phyloP scores from a whole-genome alignment of 2,888 invertebrate species.

The Carpatolechia fugitivella region DNA sequence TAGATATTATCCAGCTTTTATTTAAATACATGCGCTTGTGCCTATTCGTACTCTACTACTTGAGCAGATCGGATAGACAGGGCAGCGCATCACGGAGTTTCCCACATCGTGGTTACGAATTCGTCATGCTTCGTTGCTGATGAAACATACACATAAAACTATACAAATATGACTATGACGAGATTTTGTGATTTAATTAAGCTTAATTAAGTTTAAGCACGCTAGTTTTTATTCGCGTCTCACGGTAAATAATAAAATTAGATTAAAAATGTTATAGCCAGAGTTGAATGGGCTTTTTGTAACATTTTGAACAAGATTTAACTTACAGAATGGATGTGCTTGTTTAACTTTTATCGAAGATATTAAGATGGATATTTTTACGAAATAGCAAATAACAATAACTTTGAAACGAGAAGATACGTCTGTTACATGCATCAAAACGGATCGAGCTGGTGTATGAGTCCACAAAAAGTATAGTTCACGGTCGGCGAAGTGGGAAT shows the following conservation, averaged over 20 bases:
- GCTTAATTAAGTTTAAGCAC: slow-evolving; percentile 61
- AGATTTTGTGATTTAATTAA: slow-evolving; percentile 60
- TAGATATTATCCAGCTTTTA: too few species aligned
- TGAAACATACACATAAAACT: slow-evolving; percentile 28
- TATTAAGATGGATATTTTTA: too few species aligned
- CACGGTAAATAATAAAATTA: slow-evolving; percentile 52
- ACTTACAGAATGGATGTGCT: too few species aligned
- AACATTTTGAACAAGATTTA: neutral
- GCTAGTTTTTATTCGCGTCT: slow-evolving; percentile 44
- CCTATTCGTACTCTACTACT: neutral
- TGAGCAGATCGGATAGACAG: too few species aligned
- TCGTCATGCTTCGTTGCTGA: slow-evolving; percentile 21
- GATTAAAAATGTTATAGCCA: slow-evolving; percentile 40
- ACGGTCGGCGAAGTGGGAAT: slow-evolving; percentile 50
- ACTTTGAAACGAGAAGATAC: neutral
- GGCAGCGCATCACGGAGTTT: too few species aligned
- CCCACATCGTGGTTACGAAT: slow-evolving; percentile 17
- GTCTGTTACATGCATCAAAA: neutral
- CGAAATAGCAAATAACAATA: neutral
- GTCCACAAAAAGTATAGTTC: slow-evolving; percentile 66
- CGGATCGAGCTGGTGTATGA: neutral
- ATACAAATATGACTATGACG: slow-evolving; percentile 45
- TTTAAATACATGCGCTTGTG: neutral
- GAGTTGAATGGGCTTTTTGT: neutral
- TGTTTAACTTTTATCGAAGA: too few species aligned